Evolutionary conservation across 2,113 vertebrate species (phyloP), one percentile per base, ranked within the genome.

Genomic region (Bubo blakistoni): DNA sequence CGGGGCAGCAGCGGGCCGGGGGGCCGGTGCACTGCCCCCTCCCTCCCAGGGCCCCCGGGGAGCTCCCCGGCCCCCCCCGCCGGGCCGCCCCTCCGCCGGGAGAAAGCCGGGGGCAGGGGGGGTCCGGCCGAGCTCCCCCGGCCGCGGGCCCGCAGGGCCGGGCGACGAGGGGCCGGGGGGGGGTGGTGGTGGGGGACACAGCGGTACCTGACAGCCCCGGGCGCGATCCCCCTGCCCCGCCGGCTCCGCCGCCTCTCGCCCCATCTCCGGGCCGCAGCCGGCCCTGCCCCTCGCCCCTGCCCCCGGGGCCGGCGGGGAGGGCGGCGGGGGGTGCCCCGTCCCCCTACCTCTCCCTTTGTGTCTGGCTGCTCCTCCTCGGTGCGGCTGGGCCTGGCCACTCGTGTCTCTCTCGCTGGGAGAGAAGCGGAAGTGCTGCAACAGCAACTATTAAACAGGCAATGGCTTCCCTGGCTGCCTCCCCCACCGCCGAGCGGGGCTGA

Each of bases 341-440:
- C 86, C 89, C 92, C 62, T 95, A 95, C 94, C 95, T 96, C 94
- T 95, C 94, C 92, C 94, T 96, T 95, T 96, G 95, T 96, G 94
- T 96, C 95, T 95, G 93, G 97, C 97, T 97, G 97, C 96, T 97
- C 97, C 98, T 97, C 95, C 95, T 97, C 97, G 96, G 97, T 97
- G 97, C 98, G 97, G 97, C 98, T 97, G 98, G 97, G 97, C 98
- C 98, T 98, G 98, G 98, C 97, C 98, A 98, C 98, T 98, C 98
- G 98, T 98, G 98, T 98, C 98, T 98, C 97, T 97, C 96, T 96
- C 97, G 98, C 98, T 97, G 98, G 97, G 98, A 98, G 97, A 98
- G 98, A 98, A 98, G 98, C 98, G 98, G 99, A 99, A 99, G 98
- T 99, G 98, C 98, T 97, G 98, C 98, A 97, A 98, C 98, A 97